Conservation (phyloP, 2,113 vertebrate genomes). For the Sterna hirundo region DNA sequence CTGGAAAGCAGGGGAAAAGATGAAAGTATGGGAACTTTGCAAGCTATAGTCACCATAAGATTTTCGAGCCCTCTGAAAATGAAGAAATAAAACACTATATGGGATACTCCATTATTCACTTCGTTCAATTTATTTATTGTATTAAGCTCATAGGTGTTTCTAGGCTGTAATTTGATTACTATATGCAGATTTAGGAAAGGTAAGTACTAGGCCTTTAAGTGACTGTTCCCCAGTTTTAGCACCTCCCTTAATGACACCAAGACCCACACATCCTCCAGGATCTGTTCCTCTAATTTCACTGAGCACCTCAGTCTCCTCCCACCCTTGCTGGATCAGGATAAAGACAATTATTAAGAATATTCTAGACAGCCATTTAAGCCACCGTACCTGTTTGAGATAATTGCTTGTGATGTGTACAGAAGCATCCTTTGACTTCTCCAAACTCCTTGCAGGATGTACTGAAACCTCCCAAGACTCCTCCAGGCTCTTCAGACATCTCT, state of each 20-base stretch:
- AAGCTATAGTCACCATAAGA: not conserved
- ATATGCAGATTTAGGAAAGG: not conserved
- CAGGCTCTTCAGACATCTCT: slow-evolving; percentile 92
- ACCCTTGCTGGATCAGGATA: not conserved
- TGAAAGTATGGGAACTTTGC: not conserved
- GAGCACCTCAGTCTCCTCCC: not conserved
- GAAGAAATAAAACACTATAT: rapidly evolving
- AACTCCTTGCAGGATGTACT: slow-evolving; percentile 70
- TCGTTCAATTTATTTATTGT: not conserved
- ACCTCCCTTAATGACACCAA: not conserved
- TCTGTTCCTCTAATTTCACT: not conserved
- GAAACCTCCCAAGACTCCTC: slow-evolving; percentile 88
- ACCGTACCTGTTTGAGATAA: slow-evolving; percentile 92
- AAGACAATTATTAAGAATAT: not conserved
- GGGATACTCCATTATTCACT: not conserved
- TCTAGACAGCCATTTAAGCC: not conserved
- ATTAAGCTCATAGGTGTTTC: not conserved
- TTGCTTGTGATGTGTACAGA: slow-evolving; percentile 88
- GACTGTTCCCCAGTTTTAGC: not conserved
- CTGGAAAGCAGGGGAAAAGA: slow-evolving; percentile 62
- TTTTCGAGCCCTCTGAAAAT: not conserved
- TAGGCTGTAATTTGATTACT: no score
- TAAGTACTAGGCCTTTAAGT: not conserved
- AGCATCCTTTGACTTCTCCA: slow-evolving; percentile 85
- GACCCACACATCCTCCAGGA: not conserved